Base-by-base conservation (phyloP, 1,140 invertebrate species). In the Gonioctena quinquepunctata region DNA sequence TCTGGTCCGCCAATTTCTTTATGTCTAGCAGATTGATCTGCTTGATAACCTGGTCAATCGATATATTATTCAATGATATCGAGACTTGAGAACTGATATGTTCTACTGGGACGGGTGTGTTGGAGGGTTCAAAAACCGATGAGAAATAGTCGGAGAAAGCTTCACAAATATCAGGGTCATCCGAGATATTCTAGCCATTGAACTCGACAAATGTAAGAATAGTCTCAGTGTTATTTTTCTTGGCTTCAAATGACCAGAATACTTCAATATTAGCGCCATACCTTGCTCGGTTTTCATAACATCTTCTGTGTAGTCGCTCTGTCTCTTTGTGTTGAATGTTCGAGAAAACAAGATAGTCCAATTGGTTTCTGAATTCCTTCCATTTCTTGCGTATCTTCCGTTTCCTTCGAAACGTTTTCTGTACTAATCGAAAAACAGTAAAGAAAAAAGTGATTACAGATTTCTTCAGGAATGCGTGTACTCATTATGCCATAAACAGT, bases 1-100 rank as follows among this genome's bases (percentile, higher is more conserved):
- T 78, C 78, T 42, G 69, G 63, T 4, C 77, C 76, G 27, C 73
- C 69, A n/a, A 6, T 56, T 56, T 56, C 8, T 56, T 56, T 42
- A 42, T 42, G 33, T 42, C 33, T 42, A 42, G 33, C 33, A 42
- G 6, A 42, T 42, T 42, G 33, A 42, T 42, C n/a, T 42, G 33
- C n/a, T 42, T 42, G 33, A 42, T 42, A 42, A 42, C 33, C 33
- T 42, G 33, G 33, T 42, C 33, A 6, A 42, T 42, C 33, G 33
- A 42, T 42, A 42, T 42, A 42, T 42, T 42, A 42, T 42, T 42
- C n/a, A 42, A n/a, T 42, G 33, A 42, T 42, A 42, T 42, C n/a
- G 33, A 42, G 33, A 42, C 33, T 42, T 42, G 33, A 42, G 33
- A 42, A 42, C n/a, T 42, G 6, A 42, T n/a, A 42, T 42, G 33